phyloP scores from a whole-genome alignment of 1,140 invertebrate genomes.

The Macrobrachium rosenbergii region DNA sequence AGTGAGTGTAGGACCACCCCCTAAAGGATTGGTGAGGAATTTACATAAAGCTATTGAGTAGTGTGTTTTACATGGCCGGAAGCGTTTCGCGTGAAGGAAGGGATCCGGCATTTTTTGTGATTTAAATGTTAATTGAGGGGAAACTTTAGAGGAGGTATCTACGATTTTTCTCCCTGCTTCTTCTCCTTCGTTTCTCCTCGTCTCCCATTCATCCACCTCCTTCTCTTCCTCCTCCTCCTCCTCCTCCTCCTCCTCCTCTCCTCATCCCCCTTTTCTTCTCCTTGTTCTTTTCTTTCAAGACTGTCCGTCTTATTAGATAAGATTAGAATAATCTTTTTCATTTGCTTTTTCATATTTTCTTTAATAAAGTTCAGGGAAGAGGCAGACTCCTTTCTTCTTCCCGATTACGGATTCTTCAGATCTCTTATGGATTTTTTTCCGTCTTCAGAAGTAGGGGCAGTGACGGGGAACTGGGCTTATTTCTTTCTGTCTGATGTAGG shows the following conservation, averaged over 20 bases:
- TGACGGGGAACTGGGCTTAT: too few relatives aligned
- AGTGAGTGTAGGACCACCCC: constrained; percentile 26
- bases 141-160: constrained; percentile 60
- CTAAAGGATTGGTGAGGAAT: constrained; percentile 56
- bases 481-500: too few relatives aligned
- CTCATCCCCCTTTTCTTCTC: not conserved
- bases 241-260: not conserved
- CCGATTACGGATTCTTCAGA: too few relatives aligned
- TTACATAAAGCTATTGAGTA: constrained; percentile 62
- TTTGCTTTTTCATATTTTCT: too few relatives aligned
- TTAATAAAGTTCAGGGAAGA: too few relatives aligned
- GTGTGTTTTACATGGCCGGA: constrained; percentile 62
- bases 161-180: constrained; percentile 34
- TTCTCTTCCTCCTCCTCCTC: not conserved
- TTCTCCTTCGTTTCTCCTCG: not conserved
- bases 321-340: constrained; percentile 44
- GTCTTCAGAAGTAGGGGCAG: too few relatives aligned
- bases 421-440: too few relatives aligned
- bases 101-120: constrained; percentile 59
- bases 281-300: not conserved
- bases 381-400: too few relatives aligned
- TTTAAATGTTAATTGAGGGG: constrained; percentile 62
- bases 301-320: constrained; percentile 44
- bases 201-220: not conserved
- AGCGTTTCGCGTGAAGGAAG: constrained; percentile 51